Base-by-base conservation (phyloP, 2,113 vertebrate genomes). In the Desmodus rotundus region DNA sequence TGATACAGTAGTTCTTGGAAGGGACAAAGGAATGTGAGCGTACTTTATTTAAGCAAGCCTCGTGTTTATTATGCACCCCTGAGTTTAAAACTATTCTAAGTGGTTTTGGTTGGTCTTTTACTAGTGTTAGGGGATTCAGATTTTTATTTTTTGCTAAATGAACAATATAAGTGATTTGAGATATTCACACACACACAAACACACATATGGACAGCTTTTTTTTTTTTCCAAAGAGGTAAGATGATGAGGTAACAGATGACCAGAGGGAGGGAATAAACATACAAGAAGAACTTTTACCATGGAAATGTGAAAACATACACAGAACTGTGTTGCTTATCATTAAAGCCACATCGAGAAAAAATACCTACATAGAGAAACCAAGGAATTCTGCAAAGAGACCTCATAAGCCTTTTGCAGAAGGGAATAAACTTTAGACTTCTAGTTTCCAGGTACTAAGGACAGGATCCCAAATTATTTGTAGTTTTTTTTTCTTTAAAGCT, bases 341-440 rank as follows among this genome's bases (percentile, higher is more conserved):
- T 73, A 58, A 73, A 24, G 26, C 12, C 16, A 90, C 47, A 68
- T 47, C 28, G 97, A 96, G 45, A 43, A 81, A 85, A 68, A 52
- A 91, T 26, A 43, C 16, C 58, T 36, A 47, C 14, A 43, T 1
- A 58, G 9, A 84, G 41, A 43, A 94, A 87, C 14, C 33, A 80
- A 56, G 28, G 3, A 85, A 86, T 81, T 85, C 41, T 77, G 12
- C 56, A 84, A 47, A 41, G n/a, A 87, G 94, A 95, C 0, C 31
- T 41, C 38, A 3, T 2, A 33, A 80, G 15, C 0, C 17, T 94
- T 93, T 58, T 86, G 10, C n/a, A 80, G n/a, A 78, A 87, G 78
- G 16, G n/a, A 4, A 70, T 83, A 80, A 89, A 83, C 28, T 65
- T 95, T 24, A 83, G 73, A 83, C 43, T 89, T 93, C 38, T 96